A percentile compares a stretch with the other conserved stretches of the same genome.
Evolutionary conservation across 2,888 invertebrate genomes (phyloP).

Genomic region (Petrolisthes manimaculis): DNA sequence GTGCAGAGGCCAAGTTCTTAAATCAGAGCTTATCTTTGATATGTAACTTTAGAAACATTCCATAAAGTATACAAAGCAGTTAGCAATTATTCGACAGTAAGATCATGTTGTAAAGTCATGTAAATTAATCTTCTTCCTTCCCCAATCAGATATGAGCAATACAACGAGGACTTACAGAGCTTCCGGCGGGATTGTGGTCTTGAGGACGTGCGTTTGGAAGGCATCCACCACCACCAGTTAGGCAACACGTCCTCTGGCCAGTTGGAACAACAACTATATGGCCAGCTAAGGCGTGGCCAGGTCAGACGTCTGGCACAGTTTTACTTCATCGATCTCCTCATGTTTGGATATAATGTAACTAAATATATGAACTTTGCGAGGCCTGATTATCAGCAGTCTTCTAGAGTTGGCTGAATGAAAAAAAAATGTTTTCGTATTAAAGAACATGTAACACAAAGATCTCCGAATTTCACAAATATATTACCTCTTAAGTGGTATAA

Average conservation of each 20-base stretch:
- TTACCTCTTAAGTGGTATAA: too few relatives aligned
- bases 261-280: conserved; percentile 7
- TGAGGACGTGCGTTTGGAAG: neutral
- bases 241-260: conserved; percentile 21
- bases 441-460: too few relatives aligned
- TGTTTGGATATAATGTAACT: conserved; percentile 19
- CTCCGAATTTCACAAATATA: too few relatives aligned
- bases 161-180: neutral
- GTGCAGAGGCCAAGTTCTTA: too few relatives aligned
- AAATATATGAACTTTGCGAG: conserved; percentile 5
- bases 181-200: conserved; percentile 2
- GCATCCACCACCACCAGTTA: conserved; percentile 23
- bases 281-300: conserved; percentile 12
- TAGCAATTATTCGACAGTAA: too few relatives aligned
- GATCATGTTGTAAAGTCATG: too few relatives aligned
- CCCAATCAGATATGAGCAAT: conserved; percentile 8
- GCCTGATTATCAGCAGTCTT: neutral
- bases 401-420: too few relatives aligned
- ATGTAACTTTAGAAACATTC: too few relatives aligned
- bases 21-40: too few relatives aligned
- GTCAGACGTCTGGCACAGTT: neutral
- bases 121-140: neutral
- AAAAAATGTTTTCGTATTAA: too few relatives aligned
- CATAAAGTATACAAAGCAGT: too few relatives aligned
- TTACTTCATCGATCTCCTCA: conserved; percentile 16